Conservation (phyloP, 2,888 invertebrate species). For the Nephrotoma appendiculata region DNA sequence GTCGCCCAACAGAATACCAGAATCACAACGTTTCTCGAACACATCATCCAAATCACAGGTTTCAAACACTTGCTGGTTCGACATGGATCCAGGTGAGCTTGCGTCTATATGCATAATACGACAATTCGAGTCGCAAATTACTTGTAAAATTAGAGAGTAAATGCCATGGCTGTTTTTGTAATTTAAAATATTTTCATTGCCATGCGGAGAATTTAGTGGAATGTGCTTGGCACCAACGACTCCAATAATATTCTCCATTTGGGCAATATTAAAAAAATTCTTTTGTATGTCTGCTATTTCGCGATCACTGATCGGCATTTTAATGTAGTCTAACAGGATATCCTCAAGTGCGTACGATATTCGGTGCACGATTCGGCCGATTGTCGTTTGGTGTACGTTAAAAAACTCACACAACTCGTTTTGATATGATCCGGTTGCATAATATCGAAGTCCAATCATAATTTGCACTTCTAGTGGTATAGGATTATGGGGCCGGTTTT, state of each 20-base stretch:
- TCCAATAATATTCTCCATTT: not conserved
- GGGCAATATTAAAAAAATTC: slow-evolving; percentile 1
- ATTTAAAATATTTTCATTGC: not conserved
- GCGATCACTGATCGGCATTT: not conserved
- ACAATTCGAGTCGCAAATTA: not conserved
- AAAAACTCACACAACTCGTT: not conserved
- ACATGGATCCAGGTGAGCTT: not conserved
- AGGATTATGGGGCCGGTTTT: not conserved
- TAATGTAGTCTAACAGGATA: not conserved
- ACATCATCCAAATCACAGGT: slow-evolving; percentile 1
- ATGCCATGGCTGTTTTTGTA: not conserved
- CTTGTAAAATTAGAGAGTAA: not conserved
- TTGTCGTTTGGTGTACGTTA: not conserved
- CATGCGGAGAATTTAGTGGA: not conserved
- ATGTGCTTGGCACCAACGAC: not conserved
- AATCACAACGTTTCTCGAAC: slow-evolving; percentile 1
- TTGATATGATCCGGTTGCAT: slow-evolving; percentile 2
- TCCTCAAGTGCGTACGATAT: not conserved
- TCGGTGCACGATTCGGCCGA: not conserved
- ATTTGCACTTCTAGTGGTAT: not conserved
- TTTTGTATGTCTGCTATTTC: not conserved
- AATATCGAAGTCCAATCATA: not conserved
- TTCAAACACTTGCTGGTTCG: not conserved
- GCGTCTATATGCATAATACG: not conserved
- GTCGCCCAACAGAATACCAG: not conserved